Conservation (phyloP, 2,888 invertebrate species). For the Watsonalla binaria region DNA sequence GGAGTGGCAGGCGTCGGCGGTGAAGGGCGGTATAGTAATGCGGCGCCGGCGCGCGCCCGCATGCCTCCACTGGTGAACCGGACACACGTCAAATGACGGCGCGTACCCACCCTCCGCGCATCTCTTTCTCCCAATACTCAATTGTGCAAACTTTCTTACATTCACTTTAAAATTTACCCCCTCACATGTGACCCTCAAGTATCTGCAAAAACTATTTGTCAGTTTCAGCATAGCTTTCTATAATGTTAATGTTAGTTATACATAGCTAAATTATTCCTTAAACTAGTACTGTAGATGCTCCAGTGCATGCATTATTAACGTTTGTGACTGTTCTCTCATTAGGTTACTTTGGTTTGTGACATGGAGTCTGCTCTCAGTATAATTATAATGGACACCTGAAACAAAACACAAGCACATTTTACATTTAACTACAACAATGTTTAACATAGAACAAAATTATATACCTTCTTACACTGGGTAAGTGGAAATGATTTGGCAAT, state of each 20-base stretch:
- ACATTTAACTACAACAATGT: background rate
- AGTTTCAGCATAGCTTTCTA: conserved; percentile 71
- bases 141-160: conserved; percentile 45
- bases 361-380: conserved; percentile 64
- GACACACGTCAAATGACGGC: conserved; percentile 15
- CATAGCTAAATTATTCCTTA: conserved; percentile 39
- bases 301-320: conserved; percentile 37
- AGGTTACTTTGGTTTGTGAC: conserved; percentile 30
- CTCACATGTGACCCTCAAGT: conserved; percentile 54
- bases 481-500: too few species aligned
- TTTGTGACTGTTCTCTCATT: conserved; percentile 17
- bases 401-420: conserved; percentile 30
- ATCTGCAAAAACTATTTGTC: conserved; percentile 71
- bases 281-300: conserved; percentile 21
- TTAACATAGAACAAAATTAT: too few species aligned
- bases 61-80: conserved; percentile 6
- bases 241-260: conserved; percentile 36
- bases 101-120: conserved; percentile 32
- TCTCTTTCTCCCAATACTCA: conserved; percentile 45
- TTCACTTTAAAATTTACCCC: conserved; percentile 37
- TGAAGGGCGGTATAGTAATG: conserved; percentile 37
- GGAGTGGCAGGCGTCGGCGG: conserved; percentile 34
- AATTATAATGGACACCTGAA: conserved; percentile 47
- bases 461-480: too few species aligned
- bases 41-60: conserved; percentile 15